These are phyloP conservation scores for Reticulitermes lucifugus DNA, from an alignment of 2,888 invertebrate genomes.

Conservation along the genomic window DNA sequence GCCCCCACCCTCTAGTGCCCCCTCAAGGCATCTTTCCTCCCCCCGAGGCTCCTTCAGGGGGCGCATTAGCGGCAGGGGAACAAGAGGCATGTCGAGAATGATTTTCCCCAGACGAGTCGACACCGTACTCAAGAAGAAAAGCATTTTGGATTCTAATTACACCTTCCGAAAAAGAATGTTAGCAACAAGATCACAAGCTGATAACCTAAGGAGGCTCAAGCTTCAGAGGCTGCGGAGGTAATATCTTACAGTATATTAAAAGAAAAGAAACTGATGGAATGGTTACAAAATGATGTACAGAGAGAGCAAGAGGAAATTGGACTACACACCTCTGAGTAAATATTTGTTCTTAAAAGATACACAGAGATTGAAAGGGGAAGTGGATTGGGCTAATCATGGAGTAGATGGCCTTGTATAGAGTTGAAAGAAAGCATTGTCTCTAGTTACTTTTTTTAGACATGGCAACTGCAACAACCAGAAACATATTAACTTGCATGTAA, in stretches of 20 bases:
- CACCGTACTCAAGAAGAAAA: constrained; percentile 52
- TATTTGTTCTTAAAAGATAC: neutral
- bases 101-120: constrained; percentile 52
- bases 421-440: constrained; percentile 1
- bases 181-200: constrained; percentile 56
- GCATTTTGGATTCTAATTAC: constrained; percentile 51
- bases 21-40: constrained; percentile 50
- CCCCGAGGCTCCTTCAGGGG: constrained; percentile 54
- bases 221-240: constrained; percentile 61
- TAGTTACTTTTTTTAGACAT: constrained; percentile 2
- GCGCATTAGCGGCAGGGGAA: constrained; percentile 51
- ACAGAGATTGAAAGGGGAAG: constrained; percentile 17
- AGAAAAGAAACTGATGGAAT: constrained; percentile 23
- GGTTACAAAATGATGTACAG: constrained; percentile 10
- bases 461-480: constrained; percentile 2
- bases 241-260: constrained; percentile 31
- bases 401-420: constrained; percentile 11
- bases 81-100: constrained; percentile 52
- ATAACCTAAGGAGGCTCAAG: constrained; percentile 63
- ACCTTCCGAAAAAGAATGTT: constrained; percentile 53
- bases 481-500: constrained; percentile 33
- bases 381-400: neutral
- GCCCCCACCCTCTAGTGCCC: constrained; percentile 50
- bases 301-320: constrained; percentile 20
- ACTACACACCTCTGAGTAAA: constrained; percentile 6